A percentile compares a stretch with the other conserved stretches of the same genome.
phyloP scores from a whole-genome alignment of 2,888 invertebrate species.

The Melieria picta region DNA sequence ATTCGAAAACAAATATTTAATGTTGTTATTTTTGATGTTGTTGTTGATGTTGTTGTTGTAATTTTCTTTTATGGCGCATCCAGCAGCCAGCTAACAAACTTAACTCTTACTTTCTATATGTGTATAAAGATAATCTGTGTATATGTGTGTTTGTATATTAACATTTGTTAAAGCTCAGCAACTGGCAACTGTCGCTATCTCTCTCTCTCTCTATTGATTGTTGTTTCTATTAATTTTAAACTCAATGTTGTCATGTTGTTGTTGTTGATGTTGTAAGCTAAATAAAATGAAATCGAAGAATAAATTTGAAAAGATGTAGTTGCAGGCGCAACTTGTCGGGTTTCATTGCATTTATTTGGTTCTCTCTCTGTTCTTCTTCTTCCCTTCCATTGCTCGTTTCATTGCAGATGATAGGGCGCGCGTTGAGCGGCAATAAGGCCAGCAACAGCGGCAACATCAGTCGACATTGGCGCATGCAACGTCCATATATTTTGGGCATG shows the following conservation, averaged over 20 bases:
- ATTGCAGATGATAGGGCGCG: conserved; percentile 47
- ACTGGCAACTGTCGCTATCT: neutral
- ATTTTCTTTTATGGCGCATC: conserved; percentile 11
- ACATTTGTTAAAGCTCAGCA: too few relatives aligned
- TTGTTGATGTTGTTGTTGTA: conserved; percentile 52
- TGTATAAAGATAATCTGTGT: too few relatives aligned
- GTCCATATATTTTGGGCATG: conserved; percentile 12
- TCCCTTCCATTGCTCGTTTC: conserved; percentile 41
- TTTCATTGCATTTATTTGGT: conserved; percentile 11
- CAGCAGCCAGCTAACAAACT: neutral
- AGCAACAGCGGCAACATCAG: conserved; percentile 4
- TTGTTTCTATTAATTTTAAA: neutral
- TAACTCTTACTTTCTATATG: too few relatives aligned
- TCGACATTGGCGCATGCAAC: neutral
- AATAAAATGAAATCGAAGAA: neutral
- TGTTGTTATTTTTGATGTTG: conserved; percentile 56
- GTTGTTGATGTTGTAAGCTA: conserved; percentile 16
- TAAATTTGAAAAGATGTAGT: neutral
- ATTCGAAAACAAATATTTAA: conserved; percentile 40
- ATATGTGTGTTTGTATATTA: too few relatives aligned
- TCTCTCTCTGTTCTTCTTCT: conserved; percentile 33
- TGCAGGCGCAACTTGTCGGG: too few relatives aligned
- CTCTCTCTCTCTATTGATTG: neutral
- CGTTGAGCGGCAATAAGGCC: conserved; percentile 45
- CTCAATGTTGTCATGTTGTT: conserved; percentile 20